A percentile compares a stretch with the other conserved stretches of the same genome.
Conservation (phyloP, 2,113 vertebrate genomes). For the Mormyrus iriodes region DNA sequence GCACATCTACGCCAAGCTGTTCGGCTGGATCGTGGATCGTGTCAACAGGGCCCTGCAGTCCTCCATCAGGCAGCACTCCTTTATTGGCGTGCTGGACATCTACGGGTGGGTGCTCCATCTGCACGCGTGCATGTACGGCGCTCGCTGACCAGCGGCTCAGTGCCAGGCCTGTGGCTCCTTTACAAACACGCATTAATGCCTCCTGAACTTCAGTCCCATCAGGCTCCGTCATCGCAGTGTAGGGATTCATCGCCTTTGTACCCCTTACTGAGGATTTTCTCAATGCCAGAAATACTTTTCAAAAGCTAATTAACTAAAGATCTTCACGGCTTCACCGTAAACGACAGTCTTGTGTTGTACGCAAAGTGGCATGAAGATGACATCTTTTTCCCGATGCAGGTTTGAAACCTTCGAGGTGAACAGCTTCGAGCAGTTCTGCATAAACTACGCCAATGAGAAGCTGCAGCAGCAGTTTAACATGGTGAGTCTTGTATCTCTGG, state of each 20-base stretch:
- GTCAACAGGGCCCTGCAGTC: slow-evolving; percentile 90
- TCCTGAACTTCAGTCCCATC: not conserved
- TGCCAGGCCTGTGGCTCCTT: not conserved
- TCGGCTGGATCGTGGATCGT: slow-evolving; percentile 94
- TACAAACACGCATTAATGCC: not conserved
- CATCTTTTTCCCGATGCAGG: slow-evolving; percentile 62
- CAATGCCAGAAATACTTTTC: not conserved
- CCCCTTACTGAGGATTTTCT: not conserved
- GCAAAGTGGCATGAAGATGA: too few species aligned
- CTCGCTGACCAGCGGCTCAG: not conserved
- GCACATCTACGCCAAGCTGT: slow-evolving; percentile 95
- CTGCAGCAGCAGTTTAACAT: slow-evolving; percentile 99
- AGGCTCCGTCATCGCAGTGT: not conserved
- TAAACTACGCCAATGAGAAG: slow-evolving; percentile 98
- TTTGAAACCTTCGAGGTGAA: slow-evolving; percentile 99
- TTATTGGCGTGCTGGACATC: slow-evolving; percentile 95
- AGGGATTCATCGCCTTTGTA: not conserved
- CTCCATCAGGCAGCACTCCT: slow-evolving; percentile 85
- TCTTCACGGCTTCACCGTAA: not conserved
- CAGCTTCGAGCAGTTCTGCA: slow-evolving; percentile 99
- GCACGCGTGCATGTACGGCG: not conserved
- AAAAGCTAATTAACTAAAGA: not conserved
- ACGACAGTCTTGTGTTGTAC: not conserved
- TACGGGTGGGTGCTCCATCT: slow-evolving; percentile 72
- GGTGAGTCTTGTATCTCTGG: slow-evolving; percentile 68